Evolutionary conservation across 2,888 invertebrate genomes (phyloP).

Genomic region (Resseliella maxima): DNA sequence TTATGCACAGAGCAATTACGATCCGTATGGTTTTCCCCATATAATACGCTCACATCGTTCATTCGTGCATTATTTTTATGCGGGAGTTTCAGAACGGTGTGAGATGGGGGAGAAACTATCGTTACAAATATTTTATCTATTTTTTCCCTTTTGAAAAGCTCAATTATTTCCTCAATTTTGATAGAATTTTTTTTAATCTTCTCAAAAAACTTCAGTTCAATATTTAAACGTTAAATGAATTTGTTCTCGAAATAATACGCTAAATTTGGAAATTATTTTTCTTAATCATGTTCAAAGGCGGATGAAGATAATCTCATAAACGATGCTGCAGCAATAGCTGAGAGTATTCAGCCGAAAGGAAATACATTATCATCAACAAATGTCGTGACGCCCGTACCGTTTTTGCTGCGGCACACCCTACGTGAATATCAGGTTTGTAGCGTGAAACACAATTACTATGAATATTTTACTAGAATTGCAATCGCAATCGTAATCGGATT

Average conservation of each 20-base stretch:
- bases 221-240: too few relatives aligned
- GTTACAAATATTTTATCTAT: neutral
- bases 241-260: too few relatives aligned
- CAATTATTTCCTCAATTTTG: neutral
- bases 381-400: slow-evolving; percentile 93
- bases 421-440: slow-evolving; percentile 84
- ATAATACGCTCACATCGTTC: neutral
- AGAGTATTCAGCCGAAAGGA: slow-evolving; percentile 97
- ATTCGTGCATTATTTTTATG: neutral
- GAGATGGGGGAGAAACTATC: neutral
- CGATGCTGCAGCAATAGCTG: slow-evolving; percentile 92
- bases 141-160: neutral
- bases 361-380: slow-evolving; percentile 95
- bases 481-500: too few relatives aligned
- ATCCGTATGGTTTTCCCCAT: neutral
- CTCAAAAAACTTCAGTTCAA: too few relatives aligned
- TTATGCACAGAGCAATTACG: slow-evolving; percentile 49
- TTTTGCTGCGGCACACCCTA: slow-evolving; percentile 87
- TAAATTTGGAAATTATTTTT: neutral
- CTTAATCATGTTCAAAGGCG: slow-evolving; percentile 57
- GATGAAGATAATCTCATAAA: slow-evolving; percentile 81
- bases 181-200: too few relatives aligned
- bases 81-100: neutral
- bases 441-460: too few relatives aligned
- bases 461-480: too few relatives aligned